phyloP scores from a whole-genome alignment of 1,140 invertebrate species.

The Aphelinus atriplicis region DNA sequence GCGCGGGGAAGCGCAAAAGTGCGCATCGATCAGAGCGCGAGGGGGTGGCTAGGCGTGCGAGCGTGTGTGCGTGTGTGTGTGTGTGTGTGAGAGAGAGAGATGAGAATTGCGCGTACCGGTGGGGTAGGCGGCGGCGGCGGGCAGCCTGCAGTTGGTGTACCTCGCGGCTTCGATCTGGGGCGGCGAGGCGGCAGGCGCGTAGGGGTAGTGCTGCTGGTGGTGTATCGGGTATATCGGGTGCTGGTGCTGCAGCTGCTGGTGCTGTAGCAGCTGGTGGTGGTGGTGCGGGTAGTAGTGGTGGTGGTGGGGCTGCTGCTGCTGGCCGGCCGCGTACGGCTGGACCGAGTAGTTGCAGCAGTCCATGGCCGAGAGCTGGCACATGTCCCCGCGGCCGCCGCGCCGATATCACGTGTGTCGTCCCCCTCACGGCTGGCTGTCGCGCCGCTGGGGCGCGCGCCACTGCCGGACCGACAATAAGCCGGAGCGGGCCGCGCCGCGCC shows the following conservation, averaged over 20 bases:
- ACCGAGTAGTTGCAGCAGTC: constrained; percentile 68
- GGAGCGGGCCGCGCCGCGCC: background rate
- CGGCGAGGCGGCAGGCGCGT: constrained; percentile 46
- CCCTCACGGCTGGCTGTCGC: constrained; percentile 26
- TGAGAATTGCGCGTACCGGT: constrained; percentile 48
- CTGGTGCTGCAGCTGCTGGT: constrained; percentile 35
- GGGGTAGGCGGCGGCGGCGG: constrained; percentile 49
- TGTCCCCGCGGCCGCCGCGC: background rate
- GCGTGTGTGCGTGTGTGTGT: background rate
- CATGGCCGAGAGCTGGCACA: constrained; percentile 51
- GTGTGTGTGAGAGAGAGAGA: background rate
- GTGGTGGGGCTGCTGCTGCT: constrained; percentile 48
- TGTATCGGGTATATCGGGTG: constrained; percentile 3
- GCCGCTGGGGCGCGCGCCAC: background rate
- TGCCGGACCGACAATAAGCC: background rate
- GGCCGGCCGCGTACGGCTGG: constrained; percentile 55
- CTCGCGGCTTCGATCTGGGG: constrained; percentile 52
- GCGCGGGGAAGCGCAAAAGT: constrained; percentile 3
- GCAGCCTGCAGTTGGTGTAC: constrained; percentile 56
- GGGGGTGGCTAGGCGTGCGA: background rate
- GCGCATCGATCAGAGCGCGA: constrained; percentile 8
- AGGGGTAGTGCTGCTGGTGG: constrained; percentile 22
- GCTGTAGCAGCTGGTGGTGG: constrained; percentile 49
- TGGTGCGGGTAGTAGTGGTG: constrained; percentile 51
- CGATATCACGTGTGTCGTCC: constrained; percentile 20